A percentile compares a stretch with the other conserved stretches of the same genome.
Evolutionary conservation across 2,888 invertebrate species (phyloP).

Genomic region (Drosophila siamana): DNA sequence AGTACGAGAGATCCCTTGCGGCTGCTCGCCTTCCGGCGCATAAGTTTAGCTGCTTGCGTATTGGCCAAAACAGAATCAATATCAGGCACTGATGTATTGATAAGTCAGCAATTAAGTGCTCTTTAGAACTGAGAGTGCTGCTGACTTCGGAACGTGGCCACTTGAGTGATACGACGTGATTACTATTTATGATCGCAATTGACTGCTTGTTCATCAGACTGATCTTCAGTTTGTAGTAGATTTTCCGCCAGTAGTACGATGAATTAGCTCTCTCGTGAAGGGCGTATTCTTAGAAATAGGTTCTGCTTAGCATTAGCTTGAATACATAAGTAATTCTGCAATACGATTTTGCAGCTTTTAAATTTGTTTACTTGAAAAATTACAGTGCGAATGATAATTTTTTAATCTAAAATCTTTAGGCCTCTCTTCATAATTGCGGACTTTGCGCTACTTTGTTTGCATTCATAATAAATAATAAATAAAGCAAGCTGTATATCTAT

Average conservation of each 20-base stretch:
- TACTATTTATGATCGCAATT: constrained; percentile 37
- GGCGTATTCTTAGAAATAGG: background rate
- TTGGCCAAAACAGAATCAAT: constrained; percentile 1
- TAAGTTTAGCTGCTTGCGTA: background rate
- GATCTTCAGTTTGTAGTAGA: background rate
- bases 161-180: constrained; percentile 40
- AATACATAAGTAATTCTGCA: no score
- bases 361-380: no score
- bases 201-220: background rate
- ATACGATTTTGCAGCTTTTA: no score
- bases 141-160: constrained; percentile 25
- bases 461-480: background rate
- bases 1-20: constrained; percentile 3
- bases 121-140: constrained; percentile 32
- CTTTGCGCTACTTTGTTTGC: background rate
- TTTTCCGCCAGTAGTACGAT: constrained; percentile 3
- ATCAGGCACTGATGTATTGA: constrained; percentile 1
- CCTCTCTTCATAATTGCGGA: background rate
- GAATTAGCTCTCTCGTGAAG: background rate
- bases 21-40: background rate
- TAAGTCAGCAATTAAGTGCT: constrained; percentile 47
- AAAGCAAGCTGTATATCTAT: background rate
- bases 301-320: no score
- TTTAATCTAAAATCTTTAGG: no score
- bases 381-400: no score